These are phyloP conservation scores for Ferrisia virgata DNA, from an alignment of 2,888 invertebrate genomes.

Conservation along the genomic window DNA sequence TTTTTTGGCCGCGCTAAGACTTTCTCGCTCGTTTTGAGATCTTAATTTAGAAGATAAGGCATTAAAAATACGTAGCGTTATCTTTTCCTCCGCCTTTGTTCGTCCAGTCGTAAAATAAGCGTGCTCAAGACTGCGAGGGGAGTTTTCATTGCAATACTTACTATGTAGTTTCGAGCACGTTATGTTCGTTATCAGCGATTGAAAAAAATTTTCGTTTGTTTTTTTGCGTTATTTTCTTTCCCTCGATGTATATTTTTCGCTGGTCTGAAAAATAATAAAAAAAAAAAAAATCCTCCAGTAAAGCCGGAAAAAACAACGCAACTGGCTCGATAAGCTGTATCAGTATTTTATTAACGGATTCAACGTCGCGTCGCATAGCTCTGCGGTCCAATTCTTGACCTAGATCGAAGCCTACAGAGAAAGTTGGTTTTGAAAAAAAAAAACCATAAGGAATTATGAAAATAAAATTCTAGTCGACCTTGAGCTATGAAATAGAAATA, in stretches of 20 bases:
- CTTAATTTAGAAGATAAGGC: conserved; percentile 13
- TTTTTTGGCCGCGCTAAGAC: not conserved
- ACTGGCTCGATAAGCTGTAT: not conserved
- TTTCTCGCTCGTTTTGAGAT: not conserved
- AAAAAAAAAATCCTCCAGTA: too few species aligned
- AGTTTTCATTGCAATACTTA: not conserved
- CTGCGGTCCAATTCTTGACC: not conserved
- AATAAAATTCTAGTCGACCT: not conserved
- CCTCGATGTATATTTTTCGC: not conserved
- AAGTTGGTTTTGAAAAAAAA: too few species aligned
- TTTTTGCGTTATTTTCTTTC: not conserved
- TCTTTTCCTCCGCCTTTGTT: not conserved
- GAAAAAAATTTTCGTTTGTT: too few species aligned
- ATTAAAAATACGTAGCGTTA: not conserved
- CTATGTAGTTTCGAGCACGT: too few species aligned
- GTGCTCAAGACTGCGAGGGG: too few species aligned
- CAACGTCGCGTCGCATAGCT: not conserved
- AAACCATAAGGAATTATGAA: not conserved
- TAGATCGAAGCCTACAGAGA: not conserved
- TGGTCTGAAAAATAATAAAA: not conserved
- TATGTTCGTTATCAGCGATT: not conserved
- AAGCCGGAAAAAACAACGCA: not conserved
- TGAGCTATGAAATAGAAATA: not conserved
- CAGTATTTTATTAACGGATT: not conserved
- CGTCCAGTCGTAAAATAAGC: not conserved